Evolutionary conservation across 1,140 invertebrate species (phyloP).

Genomic region (Hycleus cichorii): DNA sequence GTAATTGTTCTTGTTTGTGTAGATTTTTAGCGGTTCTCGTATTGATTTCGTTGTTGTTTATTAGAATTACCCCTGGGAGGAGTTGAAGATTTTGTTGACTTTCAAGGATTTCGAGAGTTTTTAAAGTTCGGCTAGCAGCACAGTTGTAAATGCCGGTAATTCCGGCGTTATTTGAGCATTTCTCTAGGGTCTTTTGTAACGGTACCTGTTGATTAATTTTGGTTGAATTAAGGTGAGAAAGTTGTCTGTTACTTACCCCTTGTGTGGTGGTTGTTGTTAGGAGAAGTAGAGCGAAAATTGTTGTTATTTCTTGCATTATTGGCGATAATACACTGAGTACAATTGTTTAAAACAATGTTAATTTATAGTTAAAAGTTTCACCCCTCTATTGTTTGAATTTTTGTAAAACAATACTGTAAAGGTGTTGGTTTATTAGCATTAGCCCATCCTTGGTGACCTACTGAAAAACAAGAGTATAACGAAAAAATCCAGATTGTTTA

Average conservation of each 20-base stretch:
- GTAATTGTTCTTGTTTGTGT: constrained; percentile 34
- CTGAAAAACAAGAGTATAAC: background rate
- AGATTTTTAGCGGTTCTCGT: constrained; percentile 39
- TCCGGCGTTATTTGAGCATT: background rate
- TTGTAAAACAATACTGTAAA: background rate
- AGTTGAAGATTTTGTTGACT: background rate
- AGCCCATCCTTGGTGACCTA: constrained; percentile 7
- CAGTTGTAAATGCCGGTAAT: background rate
- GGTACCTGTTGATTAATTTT: too few relatives aligned
- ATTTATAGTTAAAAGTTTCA: background rate
- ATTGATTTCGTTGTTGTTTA: constrained; percentile 41
- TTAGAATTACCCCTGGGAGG: background rate
- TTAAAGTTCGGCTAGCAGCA: background rate
- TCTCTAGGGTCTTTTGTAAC: too few relatives aligned
- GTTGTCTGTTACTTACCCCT: too few relatives aligned
- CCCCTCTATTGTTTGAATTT: background rate
- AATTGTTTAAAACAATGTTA: background rate
- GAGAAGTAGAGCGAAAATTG: too few relatives aligned
- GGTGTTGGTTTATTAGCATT: constrained; percentile 1
- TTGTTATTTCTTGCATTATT: background rate
- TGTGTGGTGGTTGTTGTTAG: too few relatives aligned
- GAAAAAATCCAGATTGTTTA: background rate
- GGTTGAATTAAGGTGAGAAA: too few relatives aligned
- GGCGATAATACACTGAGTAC: background rate
- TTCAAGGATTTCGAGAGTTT: background rate